phyloP scores from a whole-genome alignment of 2,113 vertebrate species.

The Perognathus longimembris region DNA sequence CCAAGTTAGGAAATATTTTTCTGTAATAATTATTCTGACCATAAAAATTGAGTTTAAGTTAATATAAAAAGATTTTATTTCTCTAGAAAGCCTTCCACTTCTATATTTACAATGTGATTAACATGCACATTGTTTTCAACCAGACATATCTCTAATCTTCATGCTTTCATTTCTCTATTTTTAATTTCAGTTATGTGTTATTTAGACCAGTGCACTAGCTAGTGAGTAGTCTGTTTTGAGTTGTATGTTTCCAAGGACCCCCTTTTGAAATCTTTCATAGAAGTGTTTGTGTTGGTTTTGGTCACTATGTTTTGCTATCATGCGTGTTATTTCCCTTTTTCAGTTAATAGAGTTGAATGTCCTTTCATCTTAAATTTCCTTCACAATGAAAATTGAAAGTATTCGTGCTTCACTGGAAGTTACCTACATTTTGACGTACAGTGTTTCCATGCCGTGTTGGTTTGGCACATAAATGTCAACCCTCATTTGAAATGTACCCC shows the following conservation, averaged over 20 bases:
- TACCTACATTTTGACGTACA: background rate
- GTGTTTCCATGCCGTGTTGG: background rate
- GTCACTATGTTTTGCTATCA: conserved; percentile 3
- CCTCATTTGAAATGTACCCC: background rate
- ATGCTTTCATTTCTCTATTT: background rate
- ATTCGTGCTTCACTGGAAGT: background rate
- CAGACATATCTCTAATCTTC: background rate
- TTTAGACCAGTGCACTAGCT: background rate
- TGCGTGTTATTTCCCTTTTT: background rate
- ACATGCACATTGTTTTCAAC: background rate
- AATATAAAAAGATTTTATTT: conserved; percentile 32
- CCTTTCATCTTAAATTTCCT: conserved; percentile 10
- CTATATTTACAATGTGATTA: conserved; percentile 20
- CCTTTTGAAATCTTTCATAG: background rate
- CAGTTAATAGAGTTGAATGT: conserved; percentile 4
- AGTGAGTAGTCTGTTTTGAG: background rate
- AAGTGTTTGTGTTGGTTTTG: background rate
- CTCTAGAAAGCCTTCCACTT: conserved; percentile 1
- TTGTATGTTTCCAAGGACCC: background rate
- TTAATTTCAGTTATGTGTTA: background rate
- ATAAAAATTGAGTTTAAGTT: conserved; percentile 29
- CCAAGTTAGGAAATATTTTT: background rate
- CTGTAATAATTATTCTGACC: conserved; percentile 13
- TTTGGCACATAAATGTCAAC: background rate
- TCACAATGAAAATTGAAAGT: background rate